These are phyloP conservation scores for Pyrgilauda ruficollis DNA, from an alignment of 2,113 vertebrate genomes.

Conservation along the genomic window DNA sequence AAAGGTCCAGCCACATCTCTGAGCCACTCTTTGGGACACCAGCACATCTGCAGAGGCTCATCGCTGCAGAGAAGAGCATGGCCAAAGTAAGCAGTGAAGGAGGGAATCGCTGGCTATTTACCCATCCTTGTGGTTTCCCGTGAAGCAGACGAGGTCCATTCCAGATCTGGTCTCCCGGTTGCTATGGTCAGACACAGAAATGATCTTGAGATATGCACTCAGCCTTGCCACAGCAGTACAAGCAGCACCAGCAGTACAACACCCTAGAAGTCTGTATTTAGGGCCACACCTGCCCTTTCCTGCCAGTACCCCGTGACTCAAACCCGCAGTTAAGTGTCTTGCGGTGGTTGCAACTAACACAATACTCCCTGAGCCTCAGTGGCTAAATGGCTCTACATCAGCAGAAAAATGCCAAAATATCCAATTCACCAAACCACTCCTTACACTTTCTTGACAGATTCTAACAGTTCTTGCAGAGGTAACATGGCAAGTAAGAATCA, in stretches of 20 bases:
- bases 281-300: neutral
- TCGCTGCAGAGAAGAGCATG: neutral
- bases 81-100: neutral
- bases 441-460: neutral
- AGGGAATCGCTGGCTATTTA: neutral
- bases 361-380: neutral
- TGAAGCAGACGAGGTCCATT: neutral
- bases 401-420: neutral
- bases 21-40: neutral
- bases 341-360: rapidly evolving
- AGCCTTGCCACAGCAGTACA: neutral
- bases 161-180: neutral
- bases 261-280: neutral
- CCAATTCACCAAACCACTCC: neutral
- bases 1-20: rapidly evolving
- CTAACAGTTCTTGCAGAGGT: neutral
- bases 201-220: neutral
- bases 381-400: neutral
- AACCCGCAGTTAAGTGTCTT: rapidly evolving
- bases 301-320: neutral
- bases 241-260: neutral
- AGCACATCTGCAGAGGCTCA: neutral
- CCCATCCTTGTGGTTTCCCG: neutral
- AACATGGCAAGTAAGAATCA: neutral
- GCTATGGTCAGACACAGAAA: neutral